phyloP scores from a whole-genome alignment of 2,888 invertebrate genomes.

The Himalopsyche tibetana region DNA sequence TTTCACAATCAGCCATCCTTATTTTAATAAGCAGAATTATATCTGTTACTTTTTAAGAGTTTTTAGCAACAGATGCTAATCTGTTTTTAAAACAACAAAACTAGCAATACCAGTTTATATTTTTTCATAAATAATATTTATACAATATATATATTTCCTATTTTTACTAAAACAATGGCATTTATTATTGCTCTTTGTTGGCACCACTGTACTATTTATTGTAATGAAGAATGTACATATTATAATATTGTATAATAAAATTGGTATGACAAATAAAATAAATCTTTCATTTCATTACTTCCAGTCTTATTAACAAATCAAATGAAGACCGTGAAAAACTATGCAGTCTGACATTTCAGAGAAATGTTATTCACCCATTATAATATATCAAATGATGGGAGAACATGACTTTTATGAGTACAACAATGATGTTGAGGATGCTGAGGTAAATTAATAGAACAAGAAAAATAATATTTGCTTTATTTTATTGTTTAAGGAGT shows the following conservation, averaged over 20 bases:
- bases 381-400: no score
- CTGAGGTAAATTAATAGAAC: no score
- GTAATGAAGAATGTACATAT: conserved; percentile 31
- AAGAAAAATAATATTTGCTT: no score
- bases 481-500: no score
- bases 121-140: conserved; percentile 15
- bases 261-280: conserved; percentile 29
- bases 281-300: neutral
- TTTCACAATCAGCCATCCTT: no score
- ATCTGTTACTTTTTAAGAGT: neutral
- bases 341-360: no score
- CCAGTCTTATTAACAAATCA: no score
- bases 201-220: conserved; percentile 37
- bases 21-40: neutral
- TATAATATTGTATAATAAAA: conserved; percentile 39
- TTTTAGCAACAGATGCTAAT: neutral
- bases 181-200: conserved; percentile 31
- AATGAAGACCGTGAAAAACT: no score
- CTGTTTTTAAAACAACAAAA: neutral
- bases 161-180: conserved; percentile 34
- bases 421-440: no score
- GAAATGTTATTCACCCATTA: no score
- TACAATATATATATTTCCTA: conserved; percentile 31
- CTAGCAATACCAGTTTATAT: neutral
- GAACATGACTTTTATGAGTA: no score